Percentiles rank a stretch among this genome's conserved stretches.
These are phyloP conservation scores for Silurus asotus DNA, from an alignment of 2,113 vertebrate species.

Conservation along the genomic window DNA sequence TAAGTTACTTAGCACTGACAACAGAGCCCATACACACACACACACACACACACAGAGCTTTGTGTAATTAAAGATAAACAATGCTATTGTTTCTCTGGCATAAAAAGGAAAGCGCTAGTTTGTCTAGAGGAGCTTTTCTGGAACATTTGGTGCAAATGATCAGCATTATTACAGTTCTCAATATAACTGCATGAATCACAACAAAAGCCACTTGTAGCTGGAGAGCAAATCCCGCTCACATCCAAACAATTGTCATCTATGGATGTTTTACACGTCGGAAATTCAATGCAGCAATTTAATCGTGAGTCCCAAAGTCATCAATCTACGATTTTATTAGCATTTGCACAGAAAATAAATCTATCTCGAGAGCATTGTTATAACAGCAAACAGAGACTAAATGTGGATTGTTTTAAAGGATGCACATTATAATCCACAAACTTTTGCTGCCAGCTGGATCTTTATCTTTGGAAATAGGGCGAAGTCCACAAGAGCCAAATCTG, in stretches of 20 bases:
- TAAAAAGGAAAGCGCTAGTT: not conserved
- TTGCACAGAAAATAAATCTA: not conserved
- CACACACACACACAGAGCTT: not conserved
- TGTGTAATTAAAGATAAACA: constrained; percentile 9
- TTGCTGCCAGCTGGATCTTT: too few species aligned
- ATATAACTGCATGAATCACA: constrained; percentile 5
- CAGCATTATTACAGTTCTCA: not conserved
- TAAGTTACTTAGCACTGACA: not conserved
- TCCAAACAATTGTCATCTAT: not conserved
- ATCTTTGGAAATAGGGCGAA: too few species aligned
- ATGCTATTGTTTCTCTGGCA: constrained; percentile 12
- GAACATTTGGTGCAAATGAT: not conserved
- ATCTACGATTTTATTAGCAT: not conserved
- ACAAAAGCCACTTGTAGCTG: not conserved
- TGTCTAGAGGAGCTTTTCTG: not conserved
- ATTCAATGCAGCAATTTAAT: not conserved
- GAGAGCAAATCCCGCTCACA: not conserved
- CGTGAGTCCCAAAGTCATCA: not conserved
- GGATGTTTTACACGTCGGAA: not conserved
- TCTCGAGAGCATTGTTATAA: not conserved
- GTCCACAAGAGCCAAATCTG: too few species aligned
- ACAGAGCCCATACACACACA: not conserved
- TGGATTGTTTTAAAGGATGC: too few species aligned
- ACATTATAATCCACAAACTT: too few species aligned
- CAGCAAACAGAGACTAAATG: too few species aligned